Evolutionary conservation across 2,888 invertebrate species (phyloP).

Genomic region (Hesperia comma): DNA sequence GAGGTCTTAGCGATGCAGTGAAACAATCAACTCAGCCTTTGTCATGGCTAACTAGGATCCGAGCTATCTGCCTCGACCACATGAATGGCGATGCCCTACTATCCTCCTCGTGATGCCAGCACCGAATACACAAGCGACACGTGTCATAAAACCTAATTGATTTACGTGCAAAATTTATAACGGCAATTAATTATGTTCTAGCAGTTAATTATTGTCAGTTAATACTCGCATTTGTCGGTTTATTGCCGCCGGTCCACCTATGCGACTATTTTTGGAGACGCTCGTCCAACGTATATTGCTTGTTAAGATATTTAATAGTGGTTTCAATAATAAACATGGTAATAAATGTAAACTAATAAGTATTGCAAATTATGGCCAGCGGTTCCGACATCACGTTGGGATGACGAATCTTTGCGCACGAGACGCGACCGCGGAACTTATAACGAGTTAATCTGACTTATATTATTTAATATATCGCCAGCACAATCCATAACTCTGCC

Average conservation of each 20-base stretch:
- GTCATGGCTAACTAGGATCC: background rate
- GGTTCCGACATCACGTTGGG: background rate
- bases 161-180: slow-evolving; percentile 52
- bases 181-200: slow-evolving; percentile 46
- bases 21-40: too few species aligned
- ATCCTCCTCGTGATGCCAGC: background rate
- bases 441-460: slow-evolving; percentile 1
- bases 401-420: slow-evolving; percentile 15
- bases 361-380: slow-evolving; percentile 11
- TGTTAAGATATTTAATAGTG: slow-evolving; percentile 29
- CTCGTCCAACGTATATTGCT: slow-evolving; percentile 17
- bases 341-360: slow-evolving; percentile 15
- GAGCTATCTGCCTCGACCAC: background rate
- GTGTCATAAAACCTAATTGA: slow-evolving; percentile 54
- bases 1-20: too few species aligned
- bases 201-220: slow-evolving; percentile 48
- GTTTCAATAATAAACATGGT: slow-evolving; percentile 21
- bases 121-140: slow-evolving; percentile 36
- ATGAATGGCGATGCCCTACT: slow-evolving; percentile 9
- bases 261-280: slow-evolving; percentile 22
- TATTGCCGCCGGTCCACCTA: slow-evolving; percentile 37
- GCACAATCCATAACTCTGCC: background rate
- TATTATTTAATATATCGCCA: background rate
- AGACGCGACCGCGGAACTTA: background rate
- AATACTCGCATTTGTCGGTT: slow-evolving; percentile 37